phyloP scores from a whole-genome alignment of 2,888 invertebrate species.

The Nyleta sp. region DNA sequence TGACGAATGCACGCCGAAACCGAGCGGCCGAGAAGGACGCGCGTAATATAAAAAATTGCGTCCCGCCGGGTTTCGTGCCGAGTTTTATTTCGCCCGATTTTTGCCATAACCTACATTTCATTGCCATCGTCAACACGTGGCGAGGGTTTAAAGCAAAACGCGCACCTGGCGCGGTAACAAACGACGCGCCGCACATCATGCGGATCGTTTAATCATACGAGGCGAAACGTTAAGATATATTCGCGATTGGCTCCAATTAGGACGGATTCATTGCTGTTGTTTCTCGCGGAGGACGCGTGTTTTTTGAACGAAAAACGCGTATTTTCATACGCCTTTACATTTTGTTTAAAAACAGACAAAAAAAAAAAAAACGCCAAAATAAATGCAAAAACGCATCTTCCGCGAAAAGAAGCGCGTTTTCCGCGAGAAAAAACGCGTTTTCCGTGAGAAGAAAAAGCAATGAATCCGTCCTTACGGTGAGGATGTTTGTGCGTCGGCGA shows the following conservation, averaged over 20 bases:
- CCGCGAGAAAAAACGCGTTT: no score
- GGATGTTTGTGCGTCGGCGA: neutral
- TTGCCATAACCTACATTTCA: constrained; percentile 58
- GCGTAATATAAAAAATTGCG: no score
- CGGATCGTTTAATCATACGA: constrained; percentile 52
- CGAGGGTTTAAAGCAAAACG: constrained; percentile 55
- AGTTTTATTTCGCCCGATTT: constrained; percentile 43
- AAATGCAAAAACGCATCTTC: no score
- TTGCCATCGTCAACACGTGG: constrained; percentile 49
- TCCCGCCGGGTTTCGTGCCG: constrained; percentile 19
- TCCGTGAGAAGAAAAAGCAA: no score
- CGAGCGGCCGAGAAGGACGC: constrained; percentile 4
- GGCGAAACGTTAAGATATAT: constrained; percentile 28
- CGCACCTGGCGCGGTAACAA: constrained; percentile 60
- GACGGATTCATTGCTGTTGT: constrained; percentile 4
- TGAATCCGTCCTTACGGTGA: no score
- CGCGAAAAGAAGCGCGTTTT: no score
- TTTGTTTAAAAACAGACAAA: no score
- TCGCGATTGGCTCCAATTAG: constrained; percentile 43
- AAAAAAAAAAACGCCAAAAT: no score
- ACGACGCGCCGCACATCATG: constrained; percentile 42
- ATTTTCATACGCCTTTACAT: no score
- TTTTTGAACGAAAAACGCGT: no score
- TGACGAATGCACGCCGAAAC: no score
- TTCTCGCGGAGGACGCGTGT: no score